These are phyloP conservation scores for Todiramphus chloris DNA, from an alignment of 2,113 vertebrate genomes.

Conservation along the genomic window DNA sequence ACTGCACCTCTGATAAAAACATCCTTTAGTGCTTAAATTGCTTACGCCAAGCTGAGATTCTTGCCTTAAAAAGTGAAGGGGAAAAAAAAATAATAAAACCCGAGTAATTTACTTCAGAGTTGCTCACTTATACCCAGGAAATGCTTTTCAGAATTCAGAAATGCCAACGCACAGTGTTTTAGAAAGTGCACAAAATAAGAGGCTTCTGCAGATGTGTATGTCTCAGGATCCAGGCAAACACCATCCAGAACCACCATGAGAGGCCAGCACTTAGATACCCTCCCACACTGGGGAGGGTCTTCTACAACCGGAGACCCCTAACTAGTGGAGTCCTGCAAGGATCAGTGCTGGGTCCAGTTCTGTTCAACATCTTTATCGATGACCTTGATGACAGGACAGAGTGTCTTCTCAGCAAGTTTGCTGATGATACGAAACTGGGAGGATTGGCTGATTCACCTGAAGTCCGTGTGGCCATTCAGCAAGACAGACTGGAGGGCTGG, in stretches of 20 bases:
- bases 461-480: too few species aligned
- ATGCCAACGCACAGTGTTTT: not conserved
- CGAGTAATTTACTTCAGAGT: not conserved
- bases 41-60: not conserved
- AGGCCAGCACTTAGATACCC: not conserved
- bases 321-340: too few species aligned
- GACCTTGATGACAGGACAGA: too few species aligned
- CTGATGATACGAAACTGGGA: too few species aligned
- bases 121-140: not conserved
- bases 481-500: too few species aligned
- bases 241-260: not conserved
- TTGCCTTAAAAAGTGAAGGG: not conserved
- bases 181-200: accelerated
- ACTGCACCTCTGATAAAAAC: not conserved
- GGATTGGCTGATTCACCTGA: too few species aligned
- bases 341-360: too few species aligned
- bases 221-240: not conserved
- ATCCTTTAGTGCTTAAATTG: not conserved
- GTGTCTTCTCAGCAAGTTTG: too few species aligned
- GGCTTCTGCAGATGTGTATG: not conserved
- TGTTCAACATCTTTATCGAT: too few species aligned
- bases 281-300: too few species aligned
- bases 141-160: not conserved
- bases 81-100: not conserved
- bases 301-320: too few species aligned